These are phyloP conservation scores for Cacoxenus indagator DNA, from an alignment of 2,888 invertebrate genomes.

Conservation along the genomic window DNA sequence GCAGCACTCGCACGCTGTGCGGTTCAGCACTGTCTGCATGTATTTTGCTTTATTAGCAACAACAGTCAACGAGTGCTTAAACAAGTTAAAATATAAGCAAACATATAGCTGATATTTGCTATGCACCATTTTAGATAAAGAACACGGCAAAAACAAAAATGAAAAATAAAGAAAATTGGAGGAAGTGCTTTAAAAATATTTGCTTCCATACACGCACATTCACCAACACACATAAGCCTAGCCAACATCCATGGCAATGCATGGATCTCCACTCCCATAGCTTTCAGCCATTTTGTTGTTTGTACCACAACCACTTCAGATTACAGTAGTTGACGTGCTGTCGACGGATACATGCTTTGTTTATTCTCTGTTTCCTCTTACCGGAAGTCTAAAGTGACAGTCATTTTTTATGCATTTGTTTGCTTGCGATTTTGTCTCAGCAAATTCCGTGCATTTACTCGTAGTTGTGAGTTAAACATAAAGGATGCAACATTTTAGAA, in stretches of 20 bases:
- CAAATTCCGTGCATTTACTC: no score
- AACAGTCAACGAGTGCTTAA: constrained; percentile 3
- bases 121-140: not conserved
- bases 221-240: constrained; percentile 22
- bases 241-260: constrained; percentile 17
- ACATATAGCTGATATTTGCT: not conserved
- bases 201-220: constrained; percentile 13
- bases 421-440: not conserved
- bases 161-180: not conserved
- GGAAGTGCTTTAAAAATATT: constrained; percentile 8
- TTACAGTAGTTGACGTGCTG: constrained; percentile 31
- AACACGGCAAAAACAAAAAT: constrained; percentile 19
- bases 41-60: not conserved
- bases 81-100: constrained; percentile 13
- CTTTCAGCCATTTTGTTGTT: constrained; percentile 38
- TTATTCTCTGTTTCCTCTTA: constrained; percentile 15
- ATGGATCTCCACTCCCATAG: no score
- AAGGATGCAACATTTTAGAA: no score
- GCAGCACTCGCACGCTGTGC: not conserved
- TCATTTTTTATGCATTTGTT: constrained; percentile 47
- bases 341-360: not conserved
- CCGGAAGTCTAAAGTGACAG: constrained; percentile 58
- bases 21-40: not conserved
- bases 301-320: constrained; percentile 1
- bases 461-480: no score